Conservation (phyloP, 2,113 vertebrate genomes). For the Orientallactaga bullata region DNA sequence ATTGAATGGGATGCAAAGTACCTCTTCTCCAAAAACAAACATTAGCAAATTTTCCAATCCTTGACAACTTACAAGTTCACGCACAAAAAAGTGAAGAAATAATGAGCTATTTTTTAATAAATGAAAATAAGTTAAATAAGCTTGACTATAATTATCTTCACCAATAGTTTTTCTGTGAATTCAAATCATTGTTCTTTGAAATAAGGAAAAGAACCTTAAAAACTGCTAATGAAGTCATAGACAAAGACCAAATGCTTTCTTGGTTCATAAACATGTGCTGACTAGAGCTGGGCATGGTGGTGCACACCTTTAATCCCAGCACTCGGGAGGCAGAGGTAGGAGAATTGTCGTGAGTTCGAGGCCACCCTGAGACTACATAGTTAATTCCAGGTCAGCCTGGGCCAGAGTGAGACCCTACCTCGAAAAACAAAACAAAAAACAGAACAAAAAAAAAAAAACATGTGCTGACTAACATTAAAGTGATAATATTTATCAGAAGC, state of each 20-base stretch:
- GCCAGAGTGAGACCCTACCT: too few relatives aligned
- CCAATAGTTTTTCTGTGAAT: conserved; percentile 21
- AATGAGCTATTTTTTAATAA: background rate
- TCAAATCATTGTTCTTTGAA: conserved; percentile 44
- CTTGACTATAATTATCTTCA: conserved; percentile 40
- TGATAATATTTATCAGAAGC: background rate
- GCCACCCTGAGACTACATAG: too few relatives aligned
- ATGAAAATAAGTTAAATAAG: background rate
- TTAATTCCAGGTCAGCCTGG: too few relatives aligned
- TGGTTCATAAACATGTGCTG: background rate
- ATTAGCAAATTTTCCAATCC: background rate
- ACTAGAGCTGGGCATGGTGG: too few relatives aligned
- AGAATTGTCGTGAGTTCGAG: too few relatives aligned
- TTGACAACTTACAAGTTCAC: conserved; percentile 24
- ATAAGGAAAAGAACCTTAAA: conserved; percentile 8
- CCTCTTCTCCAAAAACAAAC: conserved; percentile 49
- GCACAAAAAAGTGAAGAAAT: background rate
- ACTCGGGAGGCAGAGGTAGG: too few relatives aligned
- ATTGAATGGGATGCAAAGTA: background rate
- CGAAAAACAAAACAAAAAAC: too few relatives aligned
- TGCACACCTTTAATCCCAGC: too few relatives aligned
- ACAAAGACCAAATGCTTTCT: background rate
- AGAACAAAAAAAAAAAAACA: too few relatives aligned
- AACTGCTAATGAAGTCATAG: background rate
- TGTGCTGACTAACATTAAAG: background rate